Base-by-base conservation (phyloP, 2,113 vertebrate genomes). In the Phocoena phocoena region DNA sequence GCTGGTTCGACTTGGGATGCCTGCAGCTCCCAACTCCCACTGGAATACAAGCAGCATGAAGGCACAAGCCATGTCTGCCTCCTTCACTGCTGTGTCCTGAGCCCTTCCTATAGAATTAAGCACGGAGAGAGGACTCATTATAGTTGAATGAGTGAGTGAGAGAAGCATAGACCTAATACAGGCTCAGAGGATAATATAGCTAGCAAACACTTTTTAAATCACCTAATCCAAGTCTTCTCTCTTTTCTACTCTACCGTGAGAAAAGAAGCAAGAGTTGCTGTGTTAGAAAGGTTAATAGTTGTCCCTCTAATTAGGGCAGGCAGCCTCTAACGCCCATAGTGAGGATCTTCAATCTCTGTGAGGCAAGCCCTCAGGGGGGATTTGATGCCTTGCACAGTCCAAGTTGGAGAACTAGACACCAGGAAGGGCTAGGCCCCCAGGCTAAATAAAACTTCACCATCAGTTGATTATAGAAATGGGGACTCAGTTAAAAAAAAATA, bases 121-220 rank as follows among this genome's bases (percentile, higher is more conserved):
- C 38, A 47, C 2, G 0, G 7, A 38, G 80, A 31, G 23, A 41
- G 14, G 31, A 81, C 50, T 38, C 73, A 20, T 31, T 55, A 23
- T 13, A 63, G 44, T 18, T 25, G 63, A 63, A 36, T 58, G 50
- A 62, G 36, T 36, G 33, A 77, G 38, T 31, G 26, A 77, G 25
- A 44, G 41, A 83, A 71, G 44, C 31, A 63, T 50, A 38, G 76
- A n/a, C 21, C 58, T 60, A 50, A 58, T 53, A 36, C 21, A 31
- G 53, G 25, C 58, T 6, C 79, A 33, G 53, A 65, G 55, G 33
- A 28, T 50, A 41, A 38, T 20, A 17, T 13, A 20, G 36, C 62
- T 77, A 33, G 53, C 63, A 93, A 74, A 60, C 65, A 71, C 70
- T 84, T 55, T 58, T 50, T n/a, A 94, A 92, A 74, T 26, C 25